A percentile compares a stretch with the other conserved stretches of the same genome.
phyloP scores from a whole-genome alignment of 2,888 invertebrate species.

The Chloromyia formosa region DNA sequence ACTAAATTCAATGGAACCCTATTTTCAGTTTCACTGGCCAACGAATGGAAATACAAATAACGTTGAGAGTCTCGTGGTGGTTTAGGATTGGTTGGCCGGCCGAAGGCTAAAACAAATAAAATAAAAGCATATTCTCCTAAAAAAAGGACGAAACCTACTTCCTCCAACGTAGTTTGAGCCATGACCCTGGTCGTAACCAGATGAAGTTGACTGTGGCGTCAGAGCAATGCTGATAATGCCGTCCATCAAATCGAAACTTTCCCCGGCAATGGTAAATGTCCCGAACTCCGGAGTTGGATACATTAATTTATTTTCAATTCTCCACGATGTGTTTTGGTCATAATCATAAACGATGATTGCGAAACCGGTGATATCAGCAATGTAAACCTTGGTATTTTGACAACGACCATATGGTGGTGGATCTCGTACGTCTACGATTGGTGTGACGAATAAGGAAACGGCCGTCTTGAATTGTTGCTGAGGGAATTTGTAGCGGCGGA shows the following conservation, averaged over 20 bases:
- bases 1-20: conserved; percentile 69
- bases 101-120: background rate
- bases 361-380: conserved; percentile 71
- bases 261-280: conserved; percentile 68
- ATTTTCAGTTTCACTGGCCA: conserved; percentile 70
- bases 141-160: too few species aligned
- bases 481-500: conserved; percentile 62
- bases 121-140: too few species aligned
- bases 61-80: conserved; percentile 56
- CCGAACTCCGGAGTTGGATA: conserved; percentile 69
- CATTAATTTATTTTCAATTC: conserved; percentile 68
- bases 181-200: too few species aligned
- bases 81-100: background rate
- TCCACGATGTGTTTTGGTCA: conserved; percentile 67
- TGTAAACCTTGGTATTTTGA: conserved; percentile 69
- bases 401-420: conserved; percentile 63
- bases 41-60: conserved; percentile 71
- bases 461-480: conserved; percentile 54
- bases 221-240: conserved; percentile 71
- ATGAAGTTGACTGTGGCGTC: conserved; percentile 60
- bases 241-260: conserved; percentile 74
- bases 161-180: too few species aligned
- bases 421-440: conserved; percentile 67
- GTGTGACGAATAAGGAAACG: conserved; percentile 60
- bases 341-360: conserved; percentile 71